Base-by-base conservation (phyloP, 2,797 vertebrate genomes). In the Psittacula derbiana region DNA sequence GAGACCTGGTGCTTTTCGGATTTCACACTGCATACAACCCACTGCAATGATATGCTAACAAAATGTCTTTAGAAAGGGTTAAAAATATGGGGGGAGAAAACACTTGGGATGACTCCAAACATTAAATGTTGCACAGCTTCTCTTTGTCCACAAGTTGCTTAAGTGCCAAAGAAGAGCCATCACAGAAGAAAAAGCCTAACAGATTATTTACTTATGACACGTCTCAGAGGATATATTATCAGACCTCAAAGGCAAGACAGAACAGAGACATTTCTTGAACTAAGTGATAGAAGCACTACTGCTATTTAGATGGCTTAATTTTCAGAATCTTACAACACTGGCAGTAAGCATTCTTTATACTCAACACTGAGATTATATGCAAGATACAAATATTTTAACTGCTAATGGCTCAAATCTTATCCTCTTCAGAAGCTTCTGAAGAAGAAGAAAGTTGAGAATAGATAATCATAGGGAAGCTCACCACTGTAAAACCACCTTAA, bases 361-460 rank as follows among this genome's bases (percentile, higher is more conserved):
- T 33, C 58, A 53, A 78, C 4, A 5, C 21, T 43, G n/a, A 57
- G 4, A 44, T 11, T 8, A 67, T 1, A 15, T 1, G 5, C 1
- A 47, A 85, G 13, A 17, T n/a, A 80, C 20, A 76, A 30, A 10
- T 4, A 10, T 31, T 58, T 19, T 5, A 50, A 14, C 10, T 70
- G 41, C 28, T 3, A 1, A 40, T 12, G 19, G 65, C n/a, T 86
- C 50, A 46, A n/a, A 76, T 21, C 44, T 46, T 21, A 36, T 19
- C 16, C 31, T 79, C 78, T 57, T 47, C 15, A 81, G 60, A 74
- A 84, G 79, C 31, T 33, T 25, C 49, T 86, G 62, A 41, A 36
- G 16, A 71, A 75, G 50, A 46, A 71, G 3, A 5, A 64, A 49
- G 30, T 4, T 58, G 50, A 80, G 36, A 69, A 79, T 0, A 8